Base-by-base conservation (phyloP, 2,113 vertebrate genomes). In the western clawed frog (Xenopus tropicalis) region DNA sequence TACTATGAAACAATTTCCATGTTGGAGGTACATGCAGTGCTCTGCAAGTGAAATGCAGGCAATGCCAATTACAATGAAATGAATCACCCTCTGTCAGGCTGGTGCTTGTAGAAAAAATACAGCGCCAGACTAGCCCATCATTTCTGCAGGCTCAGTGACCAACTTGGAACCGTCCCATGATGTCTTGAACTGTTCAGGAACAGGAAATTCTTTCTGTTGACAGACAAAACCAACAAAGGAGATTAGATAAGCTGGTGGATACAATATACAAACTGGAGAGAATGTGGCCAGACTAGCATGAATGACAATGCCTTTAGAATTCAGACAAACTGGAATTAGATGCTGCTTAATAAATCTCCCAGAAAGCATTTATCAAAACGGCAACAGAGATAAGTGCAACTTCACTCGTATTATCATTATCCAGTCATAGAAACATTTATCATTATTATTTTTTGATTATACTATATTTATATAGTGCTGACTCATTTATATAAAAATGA, bases 171-270 rank as follows among this genome's bases (percentile, higher is more conserved):
- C 96, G 69, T 96, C 90, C 97, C 97, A 99, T 5, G 92, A 79
- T 2, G 96, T 99, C 90, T 98, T 98, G 88, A 95, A 99, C 91
- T 99, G 97, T 83, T 99, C 97, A 9, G 97, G 97, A 80, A 99
- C 88, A 3, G 97, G 96, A 82, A 95, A 96, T 91, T 99, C 97
- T 88, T 87, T 97, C 97, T 99, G 91, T 75, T 71, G 77, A 79
- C 79, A 79, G 75, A 78, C 74, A 87, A 86, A 80, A 85, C 81
- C 61, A 83, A 80, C 70, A 86, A 24, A 9, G 54, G 29, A 66
- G 66, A 69, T 83, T 81, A 80, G 70, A 77, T 29, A 71, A 81
- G 78, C 71, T 74, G 58, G 2, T 71, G 58, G 78, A 29, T 82
- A 80, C 43, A 44, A 81, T 76, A 48, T 79, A 77, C 71, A 84